Conservation (phyloP, 2,113 vertebrate genomes). For the Alligator sinensis region DNA sequence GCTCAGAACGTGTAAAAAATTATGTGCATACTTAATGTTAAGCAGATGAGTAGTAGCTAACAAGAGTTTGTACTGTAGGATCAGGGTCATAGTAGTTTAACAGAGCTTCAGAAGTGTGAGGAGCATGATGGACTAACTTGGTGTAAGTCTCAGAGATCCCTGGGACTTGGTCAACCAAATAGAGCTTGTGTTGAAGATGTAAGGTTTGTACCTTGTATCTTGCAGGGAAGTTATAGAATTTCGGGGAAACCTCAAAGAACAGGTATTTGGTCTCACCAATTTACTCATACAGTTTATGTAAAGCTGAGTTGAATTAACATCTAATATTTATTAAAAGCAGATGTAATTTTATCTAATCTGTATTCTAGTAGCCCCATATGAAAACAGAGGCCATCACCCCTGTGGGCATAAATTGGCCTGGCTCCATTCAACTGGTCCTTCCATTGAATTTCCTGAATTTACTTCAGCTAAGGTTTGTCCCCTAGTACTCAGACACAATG, state of each 20-base stretch:
- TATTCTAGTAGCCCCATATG: neutral
- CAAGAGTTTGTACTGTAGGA: neutral
- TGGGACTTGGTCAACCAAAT: neutral
- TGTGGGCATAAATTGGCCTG: neutral
- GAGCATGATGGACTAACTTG: neutral
- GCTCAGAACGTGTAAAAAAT: neutral
- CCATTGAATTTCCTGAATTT: neutral
- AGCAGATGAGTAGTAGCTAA: neutral
- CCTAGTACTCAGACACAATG: neutral
- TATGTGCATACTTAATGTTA: neutral
- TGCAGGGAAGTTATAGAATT: neutral
- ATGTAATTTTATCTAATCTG: neutral
- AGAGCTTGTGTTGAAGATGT: conserved; percentile 28
- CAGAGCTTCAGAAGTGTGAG: neutral
- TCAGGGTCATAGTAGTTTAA: neutral
- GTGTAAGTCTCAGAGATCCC: neutral
- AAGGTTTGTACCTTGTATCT: conserved; percentile 3
- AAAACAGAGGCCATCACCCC: neutral
- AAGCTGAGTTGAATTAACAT: conserved; percentile 7
- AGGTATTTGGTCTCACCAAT: neutral
- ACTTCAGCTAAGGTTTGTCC: neutral
- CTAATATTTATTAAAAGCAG: conserved; percentile 40
- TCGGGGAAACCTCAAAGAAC: conserved; percentile 36
- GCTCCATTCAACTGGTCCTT: neutral
- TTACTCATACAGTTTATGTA: conserved; percentile 18